These are phyloP conservation scores for Montipora cactus DNA, from an alignment of 64 coral and sea anemone species.

Conservation along the genomic window DNA sequence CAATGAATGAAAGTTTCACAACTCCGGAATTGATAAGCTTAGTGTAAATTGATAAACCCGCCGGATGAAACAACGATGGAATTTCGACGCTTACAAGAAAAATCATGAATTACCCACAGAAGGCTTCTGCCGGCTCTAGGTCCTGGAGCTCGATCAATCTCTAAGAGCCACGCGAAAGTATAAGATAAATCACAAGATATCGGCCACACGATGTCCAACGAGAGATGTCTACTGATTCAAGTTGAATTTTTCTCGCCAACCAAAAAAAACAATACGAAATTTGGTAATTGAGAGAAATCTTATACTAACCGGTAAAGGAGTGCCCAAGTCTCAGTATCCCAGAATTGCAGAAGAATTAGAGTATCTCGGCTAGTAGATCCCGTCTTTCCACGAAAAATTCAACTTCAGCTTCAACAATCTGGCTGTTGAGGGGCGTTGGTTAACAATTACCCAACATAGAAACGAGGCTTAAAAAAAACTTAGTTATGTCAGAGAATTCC, in stretches of 20 bases:
- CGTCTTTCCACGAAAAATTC: constrained; percentile 39
- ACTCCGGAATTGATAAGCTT: not conserved
- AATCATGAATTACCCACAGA: not conserved
- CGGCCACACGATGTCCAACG: not conserved
- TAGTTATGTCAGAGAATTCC: constrained; percentile 9
- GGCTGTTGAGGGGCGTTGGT: constrained; percentile 98
- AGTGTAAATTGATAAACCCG: not conserved
- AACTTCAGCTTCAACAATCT: constrained; percentile 76
- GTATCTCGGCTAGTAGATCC: not conserved
- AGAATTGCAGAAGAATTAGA: not conserved
- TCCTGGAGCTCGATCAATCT: constrained; percentile 10
- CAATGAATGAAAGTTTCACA: constrained; percentile 41
- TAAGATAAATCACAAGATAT: not conserved
- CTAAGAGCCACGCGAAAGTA: not conserved
- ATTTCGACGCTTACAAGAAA: not conserved
- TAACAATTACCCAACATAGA: constrained; percentile 58
- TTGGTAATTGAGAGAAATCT: not conserved
- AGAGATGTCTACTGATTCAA: not conserved
- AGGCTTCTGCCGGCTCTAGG: not conserved
- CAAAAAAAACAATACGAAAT: not conserved
- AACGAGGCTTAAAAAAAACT: constrained; percentile 19
- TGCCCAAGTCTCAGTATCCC: not conserved
- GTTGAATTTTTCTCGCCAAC: not conserved
- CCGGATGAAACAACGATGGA: constrained; percentile 16
- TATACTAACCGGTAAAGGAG: constrained; percentile 27